Conservation (phyloP, 1,140 invertebrate genomes). For the Apis cerana region DNA sequence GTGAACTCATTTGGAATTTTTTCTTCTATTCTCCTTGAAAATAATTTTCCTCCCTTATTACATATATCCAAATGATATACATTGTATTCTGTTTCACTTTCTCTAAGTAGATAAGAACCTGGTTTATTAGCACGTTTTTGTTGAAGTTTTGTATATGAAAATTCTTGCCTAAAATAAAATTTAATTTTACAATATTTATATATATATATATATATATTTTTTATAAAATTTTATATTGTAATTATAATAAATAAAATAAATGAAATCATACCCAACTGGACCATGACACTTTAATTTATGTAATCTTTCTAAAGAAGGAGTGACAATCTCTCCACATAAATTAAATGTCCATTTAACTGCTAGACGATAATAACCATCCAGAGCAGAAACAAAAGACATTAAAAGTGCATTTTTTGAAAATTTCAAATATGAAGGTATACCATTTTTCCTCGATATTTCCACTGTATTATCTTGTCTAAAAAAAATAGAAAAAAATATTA, state of each 20-base stretch:
- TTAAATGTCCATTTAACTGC: constrained; percentile 95
- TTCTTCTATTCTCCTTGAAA: constrained; percentile 86
- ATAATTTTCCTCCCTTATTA: constrained; percentile 86
- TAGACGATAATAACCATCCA: constrained; percentile 94
- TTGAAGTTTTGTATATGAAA: constrained; percentile 91
- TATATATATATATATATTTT: neutral
- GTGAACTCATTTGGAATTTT: constrained; percentile 78
- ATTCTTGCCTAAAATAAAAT: constrained; percentile 84
- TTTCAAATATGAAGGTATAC: constrained; percentile 89
- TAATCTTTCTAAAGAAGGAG: constrained; percentile 89
- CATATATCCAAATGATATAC: constrained; percentile 91
- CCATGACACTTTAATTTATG: constrained; percentile 91
- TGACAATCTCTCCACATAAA: constrained; percentile 89
- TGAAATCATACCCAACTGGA: constrained; percentile 87
- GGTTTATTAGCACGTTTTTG: constrained; percentile 87
- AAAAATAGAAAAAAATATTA: constrained; percentile 16
- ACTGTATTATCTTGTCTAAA: constrained; percentile 84
- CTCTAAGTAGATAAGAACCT: constrained; percentile 90
- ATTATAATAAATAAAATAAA: constrained; percentile 8
- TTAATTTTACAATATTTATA: constrained; percentile 2
- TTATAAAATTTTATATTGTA: neutral
- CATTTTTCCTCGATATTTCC: constrained; percentile 89
- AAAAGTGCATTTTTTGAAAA: constrained; percentile 84
- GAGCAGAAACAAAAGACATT: constrained; percentile 90
- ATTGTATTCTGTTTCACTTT: constrained; percentile 90